Percentiles rank a stretch among this genome's conserved stretches.
phyloP scores from a whole-genome alignment of 2,888 invertebrate species.

The Oscheius myriophilus region DNA sequence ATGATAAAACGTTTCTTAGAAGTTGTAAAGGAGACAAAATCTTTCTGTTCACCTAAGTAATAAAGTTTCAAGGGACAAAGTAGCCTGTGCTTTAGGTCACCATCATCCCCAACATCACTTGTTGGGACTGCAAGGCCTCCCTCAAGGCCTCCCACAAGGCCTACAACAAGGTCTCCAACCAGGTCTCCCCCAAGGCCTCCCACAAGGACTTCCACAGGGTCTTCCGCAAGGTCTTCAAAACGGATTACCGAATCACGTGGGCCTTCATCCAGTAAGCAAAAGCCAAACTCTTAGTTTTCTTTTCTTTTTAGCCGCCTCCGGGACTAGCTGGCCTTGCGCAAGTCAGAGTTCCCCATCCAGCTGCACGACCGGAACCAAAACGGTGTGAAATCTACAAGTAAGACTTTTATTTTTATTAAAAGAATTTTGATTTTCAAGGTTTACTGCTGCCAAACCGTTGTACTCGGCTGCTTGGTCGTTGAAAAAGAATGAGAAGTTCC shows the following conservation, averaged over 20 bases:
- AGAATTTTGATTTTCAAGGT: slow-evolving; percentile 23
- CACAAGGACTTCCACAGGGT: too few species aligned
- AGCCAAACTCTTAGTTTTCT: not conserved
- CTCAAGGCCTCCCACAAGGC: too few species aligned
- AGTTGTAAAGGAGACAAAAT: too few species aligned
- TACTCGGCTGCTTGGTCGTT: slow-evolving; percentile 63
- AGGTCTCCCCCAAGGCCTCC: too few species aligned
- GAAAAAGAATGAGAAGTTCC: slow-evolving; percentile 57
- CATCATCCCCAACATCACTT: too few species aligned
- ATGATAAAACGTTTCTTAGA: too few species aligned
- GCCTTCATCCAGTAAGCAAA: not conserved
- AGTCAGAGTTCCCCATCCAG: not conserved
- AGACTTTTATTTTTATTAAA: not conserved
- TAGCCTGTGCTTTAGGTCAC: too few species aligned
- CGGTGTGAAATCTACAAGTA: slow-evolving; percentile 47
- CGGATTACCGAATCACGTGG: not conserved
- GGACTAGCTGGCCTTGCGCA: not conserved
- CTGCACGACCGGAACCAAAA: slow-evolving; percentile 5
- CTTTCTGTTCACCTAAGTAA: too few species aligned
- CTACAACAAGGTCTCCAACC: too few species aligned
- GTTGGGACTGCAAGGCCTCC: too few species aligned
- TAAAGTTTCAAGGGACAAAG: too few species aligned
- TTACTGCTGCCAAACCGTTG: slow-evolving; percentile 41
- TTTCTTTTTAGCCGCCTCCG: not conserved
- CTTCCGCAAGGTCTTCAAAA: not conserved